Conservation (phyloP, 2,888 invertebrate species). For the Odontothrips loti region DNA sequence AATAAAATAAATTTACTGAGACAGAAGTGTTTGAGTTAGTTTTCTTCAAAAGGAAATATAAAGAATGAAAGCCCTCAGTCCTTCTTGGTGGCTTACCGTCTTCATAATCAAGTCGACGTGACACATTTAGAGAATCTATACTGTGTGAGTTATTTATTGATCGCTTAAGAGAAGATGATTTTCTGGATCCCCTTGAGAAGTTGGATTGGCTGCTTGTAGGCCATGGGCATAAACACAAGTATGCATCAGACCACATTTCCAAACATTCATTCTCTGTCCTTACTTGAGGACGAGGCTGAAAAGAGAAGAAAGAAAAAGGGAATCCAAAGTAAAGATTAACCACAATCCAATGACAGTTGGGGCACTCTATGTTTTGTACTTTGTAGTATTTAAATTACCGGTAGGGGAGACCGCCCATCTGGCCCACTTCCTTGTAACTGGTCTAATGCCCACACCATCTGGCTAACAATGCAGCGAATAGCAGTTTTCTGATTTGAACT, state of each 20-base stretch:
- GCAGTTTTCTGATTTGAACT: slow-evolving; percentile 43
- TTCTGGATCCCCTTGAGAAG: slow-evolving; percentile 51
- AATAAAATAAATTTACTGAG: background rate
- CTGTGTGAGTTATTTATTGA: slow-evolving; percentile 41
- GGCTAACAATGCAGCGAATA: slow-evolving; percentile 46
- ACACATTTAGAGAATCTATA: slow-evolving; percentile 42
- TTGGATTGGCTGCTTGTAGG: slow-evolving; percentile 48
- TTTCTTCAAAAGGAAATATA: slow-evolving; percentile 40
- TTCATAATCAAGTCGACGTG: slow-evolving; percentile 50
- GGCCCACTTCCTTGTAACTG: slow-evolving; percentile 32
- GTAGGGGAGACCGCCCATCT: slow-evolving; percentile 27
- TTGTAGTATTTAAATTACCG: slow-evolving; percentile 30
- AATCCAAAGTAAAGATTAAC: background rate
- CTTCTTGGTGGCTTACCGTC: slow-evolving; percentile 45
- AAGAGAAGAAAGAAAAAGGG: slow-evolving; percentile 28
- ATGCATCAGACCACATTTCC: slow-evolving; percentile 55
- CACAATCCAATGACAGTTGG: background rate
- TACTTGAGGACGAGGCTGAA: background rate
- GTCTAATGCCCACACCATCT: slow-evolving; percentile 45
- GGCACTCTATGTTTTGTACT: background rate
- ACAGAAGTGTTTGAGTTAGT: background rate
- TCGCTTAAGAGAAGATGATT: slow-evolving; percentile 53
- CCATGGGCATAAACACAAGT: slow-evolving; percentile 61
- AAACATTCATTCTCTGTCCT: slow-evolving; percentile 56
- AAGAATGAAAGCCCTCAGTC: slow-evolving; percentile 46